A percentile compares a stretch with the other conserved stretches of the same genome.
These are phyloP conservation scores for Thalassaphorura encarpata DNA, from an alignment of 1,140 invertebrate genomes.

Conservation along the genomic window DNA sequence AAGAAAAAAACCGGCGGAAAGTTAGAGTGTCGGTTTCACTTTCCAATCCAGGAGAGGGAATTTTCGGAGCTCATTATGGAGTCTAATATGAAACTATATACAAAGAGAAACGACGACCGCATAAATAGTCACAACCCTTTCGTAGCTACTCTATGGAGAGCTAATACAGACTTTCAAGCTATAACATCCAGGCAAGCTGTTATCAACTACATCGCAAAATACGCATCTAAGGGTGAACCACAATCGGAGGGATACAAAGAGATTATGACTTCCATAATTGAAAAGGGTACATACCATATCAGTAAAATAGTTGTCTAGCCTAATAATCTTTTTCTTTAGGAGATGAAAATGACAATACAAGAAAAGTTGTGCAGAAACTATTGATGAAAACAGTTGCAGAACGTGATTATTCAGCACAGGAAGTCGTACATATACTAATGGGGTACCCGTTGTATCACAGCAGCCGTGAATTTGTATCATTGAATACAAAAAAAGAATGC, in stretches of 20 bases:
- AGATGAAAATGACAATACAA: background rate
- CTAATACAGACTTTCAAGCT: background rate
- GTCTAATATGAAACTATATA: too few species aligned
- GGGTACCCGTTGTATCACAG: background rate
- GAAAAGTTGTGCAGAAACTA: background rate
- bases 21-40: background rate
- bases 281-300: too few species aligned
- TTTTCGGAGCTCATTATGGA: too few species aligned
- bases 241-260: background rate
- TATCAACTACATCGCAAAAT: background rate
- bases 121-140: background rate
- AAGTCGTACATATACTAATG: background rate
- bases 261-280: background rate
- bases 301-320: too few species aligned
- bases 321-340: too few species aligned
- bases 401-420: background rate
- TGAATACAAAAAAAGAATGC: background rate
- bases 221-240: background rate
- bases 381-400: background rate
- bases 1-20: background rate
- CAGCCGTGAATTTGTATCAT: background rate
- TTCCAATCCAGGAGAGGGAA: background rate
- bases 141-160: too few species aligned
- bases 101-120: background rate
- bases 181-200: background rate